These are phyloP conservation scores for Murina feae DNA, from an alignment of 2,113 vertebrate genomes.

Conservation along the genomic window DNA sequence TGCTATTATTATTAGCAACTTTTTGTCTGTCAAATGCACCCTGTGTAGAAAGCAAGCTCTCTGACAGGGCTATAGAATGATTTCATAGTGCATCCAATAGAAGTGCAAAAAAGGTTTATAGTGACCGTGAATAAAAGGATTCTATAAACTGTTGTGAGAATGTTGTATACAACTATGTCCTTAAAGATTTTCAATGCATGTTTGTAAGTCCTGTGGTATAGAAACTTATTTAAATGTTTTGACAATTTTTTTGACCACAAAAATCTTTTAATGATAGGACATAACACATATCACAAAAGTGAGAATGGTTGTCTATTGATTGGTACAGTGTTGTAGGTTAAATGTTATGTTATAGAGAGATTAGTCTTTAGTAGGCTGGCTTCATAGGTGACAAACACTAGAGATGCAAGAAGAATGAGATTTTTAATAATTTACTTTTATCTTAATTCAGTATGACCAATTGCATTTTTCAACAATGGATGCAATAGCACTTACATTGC, in stretches of 20 bases:
- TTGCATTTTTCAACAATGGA: not conserved
- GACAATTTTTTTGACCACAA: not conserved
- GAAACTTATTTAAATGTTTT: not conserved
- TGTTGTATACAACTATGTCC: not conserved
- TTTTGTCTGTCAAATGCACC: not conserved
- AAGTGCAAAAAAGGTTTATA: not conserved
- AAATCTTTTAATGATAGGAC: not conserved
- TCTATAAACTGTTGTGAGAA: not conserved
- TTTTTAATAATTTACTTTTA: not conserved
- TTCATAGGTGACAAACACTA: not conserved
- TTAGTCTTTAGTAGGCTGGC: not conserved
- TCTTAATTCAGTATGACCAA: not conserved
- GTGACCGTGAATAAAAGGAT: not conserved
- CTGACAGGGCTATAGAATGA: not conserved
- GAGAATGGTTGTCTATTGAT: not conserved
- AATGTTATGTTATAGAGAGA: not conserved
- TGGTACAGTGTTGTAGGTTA: not conserved
- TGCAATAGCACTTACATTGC: not conserved
- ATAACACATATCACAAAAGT: not conserved
- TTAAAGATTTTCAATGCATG: not conserved
- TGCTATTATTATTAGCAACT: not conserved
- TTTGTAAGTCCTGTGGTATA: not conserved
- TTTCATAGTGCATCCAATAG: not conserved
- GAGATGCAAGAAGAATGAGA: not conserved
- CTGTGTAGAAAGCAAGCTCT: not conserved